Base-by-base conservation (phyloP, 2,888 invertebrate species). In the Pachydiplax longipennis region DNA sequence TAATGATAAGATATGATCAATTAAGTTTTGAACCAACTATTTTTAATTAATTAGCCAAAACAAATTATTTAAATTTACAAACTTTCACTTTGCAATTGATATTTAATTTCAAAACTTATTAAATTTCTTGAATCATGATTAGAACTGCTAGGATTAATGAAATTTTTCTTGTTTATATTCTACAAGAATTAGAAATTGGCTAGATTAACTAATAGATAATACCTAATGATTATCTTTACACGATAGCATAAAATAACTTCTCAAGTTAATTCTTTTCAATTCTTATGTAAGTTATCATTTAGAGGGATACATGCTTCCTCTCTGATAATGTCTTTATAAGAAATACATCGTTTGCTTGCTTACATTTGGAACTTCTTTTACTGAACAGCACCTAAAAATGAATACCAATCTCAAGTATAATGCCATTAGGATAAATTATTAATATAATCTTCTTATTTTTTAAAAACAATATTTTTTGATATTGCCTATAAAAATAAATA, bases 11-110 rank as follows among this genome's bases (percentile, higher is more conserved):
- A 18, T 48, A 48, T 15, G 15, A 53, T 53, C 58, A 31, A 25
- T 15, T 13, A 80, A 80, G 35, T 80, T 80, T 95, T 95, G n/a
- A 96, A 97, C 13, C 95, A 95, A 87, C 97, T 97, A 92, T 94
- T 95, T 25, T 97, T 97, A 92, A 94, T 95, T 6, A 94, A 94
- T 91, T 95, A 95, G 40, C 96, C 95, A 92, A 95, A 95, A 1
- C 96, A 96, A 35, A 95, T 96, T 94, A 96, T 96, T 22, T 96
- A 96, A 92, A 31, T n/a, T n/a, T n/a, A n/a, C n/a, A n/a, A n/a
- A n/a, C n/a, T n/a, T n/a, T n/a, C n/a, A n/a, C n/a, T n/a, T n/a
- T n/a, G n/a, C n/a, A n/a, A n/a, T n/a, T n/a, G n/a, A n/a, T n/a
- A n/a, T n/a, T n/a, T n/a, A n/a, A n/a, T n/a, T n/a, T n/a, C n/a